Base-by-base conservation (phyloP, 2,113 vertebrate species). In the Barnardius zonarius region DNA sequence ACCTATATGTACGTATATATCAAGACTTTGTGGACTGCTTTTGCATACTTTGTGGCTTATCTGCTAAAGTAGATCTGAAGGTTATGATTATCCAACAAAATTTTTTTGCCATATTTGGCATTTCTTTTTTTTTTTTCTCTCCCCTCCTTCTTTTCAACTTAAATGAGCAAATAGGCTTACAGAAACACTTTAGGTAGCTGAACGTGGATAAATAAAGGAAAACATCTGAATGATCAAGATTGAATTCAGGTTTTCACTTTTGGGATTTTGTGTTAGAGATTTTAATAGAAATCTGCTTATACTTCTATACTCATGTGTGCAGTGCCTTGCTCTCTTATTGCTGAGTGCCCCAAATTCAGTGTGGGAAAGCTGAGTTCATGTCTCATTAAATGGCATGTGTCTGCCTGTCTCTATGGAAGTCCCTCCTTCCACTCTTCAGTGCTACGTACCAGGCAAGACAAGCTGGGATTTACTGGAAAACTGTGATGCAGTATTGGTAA, bases 1-100 rank as follows among this genome's bases (percentile, higher is more conserved):
- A 20, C 9, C 7, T 54, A 13, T 4, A 7, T 0, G 1, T 3
- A 28, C 3, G 1, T 6, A 6, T 5, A 5, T 59, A 7, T 23
- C 1, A 6, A 80, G 30, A 52, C n/a, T 63, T 66, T 35, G 22
- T 46, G 43, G 23, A 17, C 31, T 83, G 54, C 20, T 77, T 35
- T 52, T 81, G 33, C 33, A 23, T 78, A 55, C 23, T 68, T 43
- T 30, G 23, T 52, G 54, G 43, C 41, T 73, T 51, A 13, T 39
- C 64, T 79, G 86, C 52, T 62, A 6, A 88, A 37, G 16, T 75
- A 63, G 66, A 77, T 20, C 18, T n/a, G 37, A 77, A 83, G 35
- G 17, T 49, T 2, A 0, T n/a, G 23, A 23, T 81, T 59, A 43
- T 64, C 20, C 15, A 59, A 13, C 1, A 72, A 9, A 0, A 0